phyloP scores from a whole-genome alignment of 1,140 invertebrate genomes.

The Wasmannia auropunctata region DNA sequence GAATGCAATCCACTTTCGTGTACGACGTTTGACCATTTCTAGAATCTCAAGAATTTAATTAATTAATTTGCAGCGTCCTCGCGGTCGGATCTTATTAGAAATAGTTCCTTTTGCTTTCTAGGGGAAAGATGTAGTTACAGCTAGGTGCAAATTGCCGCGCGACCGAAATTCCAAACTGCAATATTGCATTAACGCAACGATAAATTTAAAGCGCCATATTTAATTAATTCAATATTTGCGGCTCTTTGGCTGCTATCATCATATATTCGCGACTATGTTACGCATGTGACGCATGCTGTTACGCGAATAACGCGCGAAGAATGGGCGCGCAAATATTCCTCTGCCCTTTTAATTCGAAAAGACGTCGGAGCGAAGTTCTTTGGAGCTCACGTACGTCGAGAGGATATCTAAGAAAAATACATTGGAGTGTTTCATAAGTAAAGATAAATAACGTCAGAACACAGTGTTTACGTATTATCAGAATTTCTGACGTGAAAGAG shows the following conservation, averaged over 20 bases:
- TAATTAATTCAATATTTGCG: constrained; percentile 28
- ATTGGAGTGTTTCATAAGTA: neutral
- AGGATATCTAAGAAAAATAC: constrained; percentile 11
- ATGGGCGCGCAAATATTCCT: neutral
- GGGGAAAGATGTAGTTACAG: constrained; percentile 23
- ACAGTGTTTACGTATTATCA: neutral
- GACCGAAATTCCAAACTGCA: constrained; percentile 41
- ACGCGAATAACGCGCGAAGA: neutral
- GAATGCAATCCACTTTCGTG: constrained; percentile 35
- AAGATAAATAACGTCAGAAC: constrained; percentile 23
- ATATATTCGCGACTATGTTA: neutral
- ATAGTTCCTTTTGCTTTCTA: constrained; percentile 45
- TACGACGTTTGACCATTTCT: constrained; percentile 42
- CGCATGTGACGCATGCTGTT: neutral
- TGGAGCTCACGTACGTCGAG: neutral
- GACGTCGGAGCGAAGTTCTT: neutral
- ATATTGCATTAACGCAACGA: constrained; percentile 26
- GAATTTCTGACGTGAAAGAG: neutral
- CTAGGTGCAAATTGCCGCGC: constrained; percentile 14
- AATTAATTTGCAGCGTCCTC: constrained; percentile 41
- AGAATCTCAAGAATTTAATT: constrained; percentile 56
- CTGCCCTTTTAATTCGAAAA: neutral
- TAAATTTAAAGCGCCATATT: constrained; percentile 30
- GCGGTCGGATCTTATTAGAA: constrained; percentile 48
- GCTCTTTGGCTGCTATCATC: neutral